phyloP scores from a whole-genome alignment of 2,113 vertebrate genomes.

The Cavia porcellus region DNA sequence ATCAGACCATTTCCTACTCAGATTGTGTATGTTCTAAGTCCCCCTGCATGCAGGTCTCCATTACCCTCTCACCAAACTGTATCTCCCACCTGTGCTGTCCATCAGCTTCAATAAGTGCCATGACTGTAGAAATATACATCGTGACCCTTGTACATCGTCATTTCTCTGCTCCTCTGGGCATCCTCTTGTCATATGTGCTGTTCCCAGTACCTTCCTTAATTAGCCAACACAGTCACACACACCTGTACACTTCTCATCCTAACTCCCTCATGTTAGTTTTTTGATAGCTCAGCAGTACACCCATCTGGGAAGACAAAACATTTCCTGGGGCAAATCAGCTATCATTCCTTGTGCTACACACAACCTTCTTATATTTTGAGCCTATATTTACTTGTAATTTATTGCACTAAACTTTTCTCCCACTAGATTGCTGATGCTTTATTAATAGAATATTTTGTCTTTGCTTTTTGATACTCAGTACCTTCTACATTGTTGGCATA shows the following conservation, averaged over 20 bases:
- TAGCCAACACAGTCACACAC: background rate
- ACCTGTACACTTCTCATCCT: background rate
- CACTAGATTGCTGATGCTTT: background rate
- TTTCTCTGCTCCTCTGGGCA: background rate
- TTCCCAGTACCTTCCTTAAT: background rate
- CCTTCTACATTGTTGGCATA: background rate
- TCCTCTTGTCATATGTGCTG: background rate
- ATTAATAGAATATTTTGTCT: background rate
- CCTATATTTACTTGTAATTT: background rate
- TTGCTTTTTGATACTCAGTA: background rate
- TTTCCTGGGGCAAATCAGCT: background rate
- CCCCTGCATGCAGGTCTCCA: background rate
- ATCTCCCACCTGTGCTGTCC: background rate
- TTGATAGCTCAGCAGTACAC: background rate
- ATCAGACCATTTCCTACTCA: background rate
- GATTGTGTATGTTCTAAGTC: no score
- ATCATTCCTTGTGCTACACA: background rate
- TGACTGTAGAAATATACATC: accelerated
- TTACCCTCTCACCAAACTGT: background rate
- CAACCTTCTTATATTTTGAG: background rate
- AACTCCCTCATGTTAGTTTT: background rate
- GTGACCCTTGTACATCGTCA: accelerated
- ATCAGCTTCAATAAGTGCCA: background rate
- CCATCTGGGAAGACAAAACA: background rate
- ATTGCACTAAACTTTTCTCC: background rate